These are phyloP conservation scores for Trilocha varians DNA, from an alignment of 2,888 invertebrate genomes.

Conservation along the genomic window DNA sequence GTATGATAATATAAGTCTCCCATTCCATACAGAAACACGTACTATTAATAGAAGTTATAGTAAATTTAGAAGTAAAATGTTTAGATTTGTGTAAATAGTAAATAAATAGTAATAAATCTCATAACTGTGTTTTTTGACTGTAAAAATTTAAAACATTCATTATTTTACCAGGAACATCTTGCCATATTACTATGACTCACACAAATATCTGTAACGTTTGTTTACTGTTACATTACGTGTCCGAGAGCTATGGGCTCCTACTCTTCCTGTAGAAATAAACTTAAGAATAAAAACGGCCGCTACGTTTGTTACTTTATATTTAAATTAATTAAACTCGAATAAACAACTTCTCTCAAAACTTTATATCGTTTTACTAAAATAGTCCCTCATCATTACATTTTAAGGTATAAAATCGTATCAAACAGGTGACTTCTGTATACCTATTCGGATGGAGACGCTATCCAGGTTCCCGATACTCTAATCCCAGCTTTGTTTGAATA, in stretches of 20 bases:
- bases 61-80: too few relatives aligned
- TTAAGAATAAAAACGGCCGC: neutral
- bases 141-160: too few relatives aligned
- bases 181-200: neutral
- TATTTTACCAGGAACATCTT: too few relatives aligned
- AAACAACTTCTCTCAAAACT: conserved; percentile 7
- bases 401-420: neutral
- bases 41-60: too few relatives aligned
- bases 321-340: conserved; percentile 17
- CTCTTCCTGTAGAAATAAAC: neutral
- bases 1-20: too few relatives aligned
- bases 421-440: conserved; percentile 1
- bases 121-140: too few relatives aligned
- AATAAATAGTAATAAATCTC: too few relatives aligned
- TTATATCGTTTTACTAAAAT: neutral
- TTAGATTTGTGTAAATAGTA: too few relatives aligned
- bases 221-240: conserved; percentile 5
- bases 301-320: conserved; percentile 1
- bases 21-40: too few relatives aligned
- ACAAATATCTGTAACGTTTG: conserved; percentile 8
- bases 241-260: neutral
- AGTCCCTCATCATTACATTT: neutral
- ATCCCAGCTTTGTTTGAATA: conserved; percentile 16
- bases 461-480: conserved; percentile 24
- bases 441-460: conserved; percentile 19